Base-by-base conservation (phyloP, 1,140 invertebrate genomes). In the Trichonephila inaurata region DNA sequence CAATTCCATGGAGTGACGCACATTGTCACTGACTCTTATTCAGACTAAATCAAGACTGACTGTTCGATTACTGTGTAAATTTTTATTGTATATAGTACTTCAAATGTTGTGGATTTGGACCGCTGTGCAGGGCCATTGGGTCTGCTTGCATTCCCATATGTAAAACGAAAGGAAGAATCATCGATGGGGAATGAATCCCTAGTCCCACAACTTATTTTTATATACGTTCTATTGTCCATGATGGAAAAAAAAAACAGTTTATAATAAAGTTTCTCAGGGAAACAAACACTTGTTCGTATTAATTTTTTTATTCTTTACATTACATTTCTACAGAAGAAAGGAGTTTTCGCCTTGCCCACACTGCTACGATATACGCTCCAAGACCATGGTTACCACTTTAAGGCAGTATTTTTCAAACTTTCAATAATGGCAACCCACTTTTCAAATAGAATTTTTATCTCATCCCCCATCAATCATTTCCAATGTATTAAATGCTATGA, bases 231-330 rank as follows among this genome's bases (percentile, higher is more conserved):
- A 88, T 72, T 88, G 92, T 88, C 69, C 85, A 88, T n/a, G 44
- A 87, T 81, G 69, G 28, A 91, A n/a, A 83, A 19, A n/a, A 28
- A 28, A 85, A 92, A 44, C 81, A 62, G 66, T 93, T 93, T 93
- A 77, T 93, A 93, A 93, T 93, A 93, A 93, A 93, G 92, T 93
- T 93, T 89, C 92, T 93, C 92, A 93, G 83, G 92, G 92, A 93
- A 93, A 93, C 92, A 18, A 44, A 77, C 1, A 72, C 1, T 7
- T 44, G 60, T 51, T 60, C 12, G 40, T 61, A 44, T 40, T 44
- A 8, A 51, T 89, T 40, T 10, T 44, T 77, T 19, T 19, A 18
- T 51, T 51, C 51, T 51, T 0, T 51, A 51, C 51, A 51, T 51
- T 4, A 40, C 33, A 40, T 40, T 2, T 40, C 33, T 40, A 40